These are phyloP conservation scores for Catostomus latipinnis DNA, from an alignment of 2,797 vertebrate genomes.

Conservation along the genomic window DNA sequence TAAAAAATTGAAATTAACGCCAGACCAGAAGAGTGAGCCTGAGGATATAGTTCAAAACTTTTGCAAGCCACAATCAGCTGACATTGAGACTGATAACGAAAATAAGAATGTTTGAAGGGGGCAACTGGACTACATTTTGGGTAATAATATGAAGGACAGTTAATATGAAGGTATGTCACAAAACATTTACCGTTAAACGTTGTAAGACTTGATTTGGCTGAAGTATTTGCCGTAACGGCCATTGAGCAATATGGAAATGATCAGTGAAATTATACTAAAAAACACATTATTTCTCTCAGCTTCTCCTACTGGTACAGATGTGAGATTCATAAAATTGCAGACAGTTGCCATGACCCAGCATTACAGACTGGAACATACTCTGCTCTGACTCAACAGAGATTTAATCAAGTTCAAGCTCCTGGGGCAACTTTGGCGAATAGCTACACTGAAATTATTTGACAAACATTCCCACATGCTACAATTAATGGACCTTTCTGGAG, in stretches of 20 bases:
- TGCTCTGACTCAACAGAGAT: too few relatives aligned
- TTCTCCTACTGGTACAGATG: slow-evolving; percentile 55
- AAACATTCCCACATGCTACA: too few relatives aligned
- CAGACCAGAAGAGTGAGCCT: slow-evolving; percentile 52
- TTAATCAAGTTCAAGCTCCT: too few relatives aligned
- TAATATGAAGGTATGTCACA: not conserved
- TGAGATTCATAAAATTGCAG: slow-evolving; percentile 67
- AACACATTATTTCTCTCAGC: slow-evolving; percentile 54
- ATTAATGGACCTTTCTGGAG: too few relatives aligned
- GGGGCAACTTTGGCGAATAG: too few relatives aligned
- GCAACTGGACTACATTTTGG: slow-evolving; percentile 1
- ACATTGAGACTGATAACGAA: slow-evolving; percentile 19
- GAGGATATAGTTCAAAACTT: slow-evolving; percentile 66
- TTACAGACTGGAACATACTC: too few relatives aligned
- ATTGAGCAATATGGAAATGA: slow-evolving; percentile 77
- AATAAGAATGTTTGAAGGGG: slow-evolving; percentile 38
- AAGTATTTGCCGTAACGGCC: slow-evolving; percentile 55
- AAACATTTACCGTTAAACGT: slow-evolving; percentile 3
- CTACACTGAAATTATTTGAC: too few relatives aligned
- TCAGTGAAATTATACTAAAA: slow-evolving; percentile 68
- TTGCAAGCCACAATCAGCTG: slow-evolving; percentile 28
- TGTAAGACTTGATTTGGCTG: slow-evolving; percentile 48
- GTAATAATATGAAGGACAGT: slow-evolving; percentile 7
- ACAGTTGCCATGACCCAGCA: slow-evolving; percentile 39
- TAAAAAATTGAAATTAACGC: slow-evolving; percentile 33